Conservation (phyloP, 2,113 vertebrate genomes). For the Tachysurus fulvidraco region DNA sequence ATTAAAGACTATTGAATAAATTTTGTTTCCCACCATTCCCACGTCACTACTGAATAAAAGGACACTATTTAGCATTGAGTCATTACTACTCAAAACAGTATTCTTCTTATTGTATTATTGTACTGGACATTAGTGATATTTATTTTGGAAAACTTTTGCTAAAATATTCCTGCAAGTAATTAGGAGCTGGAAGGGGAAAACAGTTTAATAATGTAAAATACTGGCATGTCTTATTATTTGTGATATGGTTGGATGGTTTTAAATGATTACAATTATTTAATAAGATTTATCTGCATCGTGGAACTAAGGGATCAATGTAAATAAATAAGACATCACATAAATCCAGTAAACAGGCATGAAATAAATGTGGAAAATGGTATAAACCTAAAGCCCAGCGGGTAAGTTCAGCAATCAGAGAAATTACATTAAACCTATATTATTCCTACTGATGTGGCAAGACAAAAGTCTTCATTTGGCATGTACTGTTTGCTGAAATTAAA, state of each 20-base stretch:
- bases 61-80: background rate
- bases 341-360: background rate
- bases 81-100: no score
- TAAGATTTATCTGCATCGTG: background rate
- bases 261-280: background rate
- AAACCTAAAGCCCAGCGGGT: background rate
- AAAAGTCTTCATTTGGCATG: background rate
- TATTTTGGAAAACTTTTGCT: no score
- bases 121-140: no score
- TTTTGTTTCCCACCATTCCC: background rate
- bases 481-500: background rate
- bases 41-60: no score
- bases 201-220: background rate
- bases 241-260: background rate
- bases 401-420: background rate
- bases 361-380: background rate
- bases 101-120: no score
- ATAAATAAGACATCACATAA: background rate
- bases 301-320: background rate
- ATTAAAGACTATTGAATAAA: no score
- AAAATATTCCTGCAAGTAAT: no score
- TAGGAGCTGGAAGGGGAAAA: background rate
- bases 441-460: background rate
- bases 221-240: background rate
- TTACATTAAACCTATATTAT: background rate